Base-by-base conservation (phyloP, 2,797 vertebrate genomes). In the Rhincodon typus region DNA sequence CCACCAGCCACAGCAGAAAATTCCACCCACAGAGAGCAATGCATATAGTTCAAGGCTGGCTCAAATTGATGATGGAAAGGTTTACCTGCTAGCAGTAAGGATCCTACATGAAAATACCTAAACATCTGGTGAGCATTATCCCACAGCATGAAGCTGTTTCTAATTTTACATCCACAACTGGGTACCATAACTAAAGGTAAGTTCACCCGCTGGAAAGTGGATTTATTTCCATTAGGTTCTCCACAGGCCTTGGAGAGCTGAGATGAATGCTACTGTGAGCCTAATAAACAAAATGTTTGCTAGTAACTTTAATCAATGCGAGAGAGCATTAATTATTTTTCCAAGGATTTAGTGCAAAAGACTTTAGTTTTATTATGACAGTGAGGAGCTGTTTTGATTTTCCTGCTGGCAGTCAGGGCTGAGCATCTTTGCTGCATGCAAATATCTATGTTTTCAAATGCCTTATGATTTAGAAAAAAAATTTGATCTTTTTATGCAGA, bases 241-340 rank as follows among this genome's bases (percentile, higher is more conserved):
- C 90, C 62, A 93, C 66, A 93, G 66, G 90, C n/a, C 38, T 25
- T 69, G 38, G n/a, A 69, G 90, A 93, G n/a, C 62, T 93, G 21
- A 1, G 62, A 23, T 25, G n/a, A 21, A 0, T 69, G 67, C 66
- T 69, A 21, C 42, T 38, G 23, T 69, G 8, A 25, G 66, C 66
- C 90, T 42, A 69, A 42, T 67, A 93, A 93, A 93, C 66, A 93
- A 93, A 67, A 93, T 93, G 90, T 38, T 93, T 93, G 38, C 21
- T 66, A 42, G 66, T 21, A 93, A 93, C 67, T 69, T 66, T 42
- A 93, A 93, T 93, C n/a, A 93, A 69, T 93, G 62, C 38, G 21
- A 38, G 66, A 38, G n/a, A 69, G n/a, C 62, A 38, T 69, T 62
- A 38, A 38, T 38, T 25, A 93, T n/a, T 69, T 93, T 88, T 67